Evolutionary conservation across 2,888 invertebrate species (phyloP), one percentile per base, ranked within the genome.

Genomic region (Lissonota sp.): DNA sequence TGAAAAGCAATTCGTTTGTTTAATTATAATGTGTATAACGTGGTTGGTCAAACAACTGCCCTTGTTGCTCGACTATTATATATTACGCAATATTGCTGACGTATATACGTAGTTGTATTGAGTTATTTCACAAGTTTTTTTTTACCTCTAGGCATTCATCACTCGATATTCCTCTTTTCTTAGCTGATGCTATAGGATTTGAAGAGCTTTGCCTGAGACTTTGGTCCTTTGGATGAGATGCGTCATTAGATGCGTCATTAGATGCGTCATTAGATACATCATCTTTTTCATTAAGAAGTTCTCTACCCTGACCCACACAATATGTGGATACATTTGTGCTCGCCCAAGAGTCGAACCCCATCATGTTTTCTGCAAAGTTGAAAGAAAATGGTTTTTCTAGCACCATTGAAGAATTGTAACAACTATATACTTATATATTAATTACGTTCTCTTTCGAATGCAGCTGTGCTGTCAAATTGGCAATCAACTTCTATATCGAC

Each of bases 391-490:
- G 8, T 58, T 26, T 51, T 67, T 67, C 5, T 67, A 46, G 1
- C 26, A 26, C 7, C n/a, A 51, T 67, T 26, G 8, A 67, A 67
- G n/a, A 67, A 51, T 51, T 4, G 10, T 67, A 37, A 51, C 2
- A 12, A 60, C 42, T 46, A 8, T 71, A 16, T 71, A 60, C 16
- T 71, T 57, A 44, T 44, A 71, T 58, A 39, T 10, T 49, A 72
- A n/a, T 62, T 39, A 62, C 53, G 49, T 42, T 72, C 62, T 72
- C 16, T 51, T 42, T 72, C 63, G 10, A 51, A 72, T 53, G 39
- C 62, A 5, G 72, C 72, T 63, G 63, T 72, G 49, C 72, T 72
- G 42, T 51, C 72, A 62, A 72, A 72, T 51, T 51, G 72, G 26
- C 42, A 72, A 12, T 51, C 10, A 26, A 72, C 46, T 49, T 72